Evolutionary conservation across 2,797 vertebrate genomes (phyloP), one percentile per base, ranked within the genome.

Genomic region (Trematomus bernacchii): DNA sequence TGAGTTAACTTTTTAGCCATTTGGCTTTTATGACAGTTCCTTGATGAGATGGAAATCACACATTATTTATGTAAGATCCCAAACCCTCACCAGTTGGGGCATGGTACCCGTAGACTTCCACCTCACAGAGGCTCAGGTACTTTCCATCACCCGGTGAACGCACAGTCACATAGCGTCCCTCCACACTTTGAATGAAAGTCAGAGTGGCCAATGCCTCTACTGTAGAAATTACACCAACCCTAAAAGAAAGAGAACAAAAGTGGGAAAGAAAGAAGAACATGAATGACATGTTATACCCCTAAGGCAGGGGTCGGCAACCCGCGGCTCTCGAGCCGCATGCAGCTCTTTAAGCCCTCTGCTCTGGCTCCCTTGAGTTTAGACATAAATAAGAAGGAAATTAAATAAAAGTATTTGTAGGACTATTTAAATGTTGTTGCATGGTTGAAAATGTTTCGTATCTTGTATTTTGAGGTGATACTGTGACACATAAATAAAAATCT

Each of bases 71-170:
- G n/a, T 21, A 33, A 4, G 3, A 1, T 6, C 15, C 42, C 1
- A 19, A 6, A 3, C 11, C 44, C 74, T 76, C 67, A 86, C 85
- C 78, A 0, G 80, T 87, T 44, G 80, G 78, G 10, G 78, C 73
- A 0, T 2, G 78, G 47, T 87, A 87, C 18, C 87, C 87, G 1
- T 82, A 87, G 67, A 89, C 80, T 6, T 87, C 85, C 14, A 89
- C 87, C 48, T 89, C 85, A 0, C 87, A 89, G 42, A 89, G 21
- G 3, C 76, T 78, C 0, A 89, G 73, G 3, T 1, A 0, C 16
- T 0, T 57, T 0, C 0, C 0, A 2, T 4, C 0, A n/a, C 85
- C 68, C 1, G 50, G 62, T 1, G 87, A 0, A 30, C 10, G 1
- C 76, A 89, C 16, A 23, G 61, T 76, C 37, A 89, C 82, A 0